Percentiles rank a stretch among this genome's conserved stretches.
Evolutionary conservation across 2,797 vertebrate genomes (phyloP).

Genomic region (Zenarchopterus dispar): DNA sequence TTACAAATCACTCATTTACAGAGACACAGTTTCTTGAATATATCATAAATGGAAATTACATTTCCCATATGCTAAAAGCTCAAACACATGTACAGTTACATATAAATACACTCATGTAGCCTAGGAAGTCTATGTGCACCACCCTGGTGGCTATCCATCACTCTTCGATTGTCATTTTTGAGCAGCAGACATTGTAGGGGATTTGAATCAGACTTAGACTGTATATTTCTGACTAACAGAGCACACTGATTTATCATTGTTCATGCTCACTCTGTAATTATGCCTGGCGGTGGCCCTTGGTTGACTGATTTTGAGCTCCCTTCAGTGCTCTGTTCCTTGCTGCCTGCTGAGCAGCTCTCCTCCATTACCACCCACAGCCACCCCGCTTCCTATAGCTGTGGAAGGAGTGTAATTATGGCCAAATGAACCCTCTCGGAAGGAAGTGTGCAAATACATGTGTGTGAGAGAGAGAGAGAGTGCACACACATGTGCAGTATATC

Average conservation of each 20-base stretch:
- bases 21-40: background rate
- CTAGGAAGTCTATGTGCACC: slow-evolving; percentile 1
- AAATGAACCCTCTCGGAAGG: slow-evolving; percentile 32
- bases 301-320: slow-evolving; percentile 55
- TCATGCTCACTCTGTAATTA: slow-evolving; percentile 68
- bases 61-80: background rate
- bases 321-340: slow-evolving; percentile 13
- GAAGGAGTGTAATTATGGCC: slow-evolving; percentile 63
- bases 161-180: background rate
- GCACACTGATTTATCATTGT: slow-evolving; percentile 52
- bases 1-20: slow-evolving; percentile 6
- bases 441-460: slow-evolving; percentile 18
- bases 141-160: slow-evolving; percentile 25
- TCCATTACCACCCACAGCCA: slow-evolving; percentile 38
- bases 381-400: slow-evolving; percentile 53
- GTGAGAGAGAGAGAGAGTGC: slow-evolving; percentile 14
- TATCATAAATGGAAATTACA: slow-evolving; percentile 14
- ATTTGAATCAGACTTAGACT: slow-evolving; percentile 29
- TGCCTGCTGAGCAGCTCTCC: slow-evolving; percentile 53
- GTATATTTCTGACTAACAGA: slow-evolving; percentile 41
- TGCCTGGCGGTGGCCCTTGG: slow-evolving; percentile 46
- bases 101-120: slow-evolving; percentile 6
- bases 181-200: slow-evolving; percentile 18
- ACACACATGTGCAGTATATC: slow-evolving; percentile 7
- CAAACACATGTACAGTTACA: slow-evolving; percentile 3